Conservation (phyloP, 2,888 invertebrate species). For the Drosophila emarginata region DNA sequence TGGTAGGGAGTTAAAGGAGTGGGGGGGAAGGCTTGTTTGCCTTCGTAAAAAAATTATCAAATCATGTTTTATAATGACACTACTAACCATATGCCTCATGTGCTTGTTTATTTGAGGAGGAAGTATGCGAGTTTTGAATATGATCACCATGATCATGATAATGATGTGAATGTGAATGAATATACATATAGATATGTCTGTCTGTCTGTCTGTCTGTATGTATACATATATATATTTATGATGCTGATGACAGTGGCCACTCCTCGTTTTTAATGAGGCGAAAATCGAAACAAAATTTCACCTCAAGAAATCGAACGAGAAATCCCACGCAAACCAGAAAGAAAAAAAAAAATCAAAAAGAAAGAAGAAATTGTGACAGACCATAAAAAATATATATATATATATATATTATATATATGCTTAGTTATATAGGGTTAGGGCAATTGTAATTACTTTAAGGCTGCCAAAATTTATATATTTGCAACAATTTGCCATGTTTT, state of each 20-base stretch:
- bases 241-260: slow-evolving; percentile 44
- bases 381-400: neutral
- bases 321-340: slow-evolving; percentile 38
- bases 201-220: neutral
- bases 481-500: slow-evolving; percentile 12
- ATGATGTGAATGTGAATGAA: slow-evolving; percentile 19
- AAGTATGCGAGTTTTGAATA: slow-evolving; percentile 27
- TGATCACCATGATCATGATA: slow-evolving; percentile 4
- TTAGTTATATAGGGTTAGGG: neutral
- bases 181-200: slow-evolving; percentile 21
- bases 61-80: slow-evolving; percentile 54
- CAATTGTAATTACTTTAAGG: neutral
- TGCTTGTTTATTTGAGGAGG: slow-evolving; percentile 32
- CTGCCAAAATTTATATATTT: neutral
- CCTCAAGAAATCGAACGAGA: slow-evolving; percentile 54
- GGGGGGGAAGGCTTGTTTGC: slow-evolving; percentile 33
- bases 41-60: slow-evolving; percentile 46
- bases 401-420: slow-evolving; percentile 33
- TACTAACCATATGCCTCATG: slow-evolving; percentile 35
- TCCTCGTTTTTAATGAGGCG: slow-evolving; percentile 43
- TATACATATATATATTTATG: neutral
- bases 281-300: slow-evolving; percentile 52
- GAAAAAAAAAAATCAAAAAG: slow-evolving; percentile 15
- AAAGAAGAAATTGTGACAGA: slow-evolving; percentile 22
- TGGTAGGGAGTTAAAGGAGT: slow-evolving; percentile 27